Base-by-base conservation (phyloP, 2,797 vertebrate species). In the Epinephelus malabaricus region DNA sequence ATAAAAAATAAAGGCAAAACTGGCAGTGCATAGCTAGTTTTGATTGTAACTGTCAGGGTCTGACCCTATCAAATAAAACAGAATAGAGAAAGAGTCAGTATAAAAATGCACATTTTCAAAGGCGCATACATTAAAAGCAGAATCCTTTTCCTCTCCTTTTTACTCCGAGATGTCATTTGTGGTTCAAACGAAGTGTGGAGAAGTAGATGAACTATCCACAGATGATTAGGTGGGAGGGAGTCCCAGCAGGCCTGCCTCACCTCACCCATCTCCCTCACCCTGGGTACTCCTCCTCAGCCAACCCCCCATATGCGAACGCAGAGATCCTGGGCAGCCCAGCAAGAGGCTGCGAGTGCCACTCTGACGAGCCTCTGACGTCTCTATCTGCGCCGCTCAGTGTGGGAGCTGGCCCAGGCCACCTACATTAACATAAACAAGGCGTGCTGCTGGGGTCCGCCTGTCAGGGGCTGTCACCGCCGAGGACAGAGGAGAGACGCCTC, bases 341-440 rank as follows among this genome's bases (percentile, higher is more conserved):
- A 6, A 78, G 88, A 77, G 82, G 82, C 82, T 65, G 76, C 30
- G 13, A 86, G 83, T 79, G 82, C 56, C 85, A 66, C 79, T 68
- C 72, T 79, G 89, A 86, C 73, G 86, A 77, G 83, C 76, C 77
- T 27, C 64, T 84, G 92, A 92, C 88, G 88, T 90, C 86, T 93
- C 90, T 91, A 91, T 94, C 90, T 79, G 79, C 5, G 73, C 45
- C 3, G 80, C 88, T 79, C 91, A 72, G 89, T 30, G 83, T 86
- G 89, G 79, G 86, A 87, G 78, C 81, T 69, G 87, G 85, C 86
- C 82, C 74, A 1, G 90, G 86, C 86, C 82, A 72, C 85, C 72
- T 12, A 7, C 88, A 93, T 94, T 94, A 92, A 81, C 94, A 94
- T 94, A 94, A 94, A 94, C 89, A 92, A 87, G 90, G 88, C 82